Evolutionary conservation across 1,140 invertebrate species (phyloP).

Genomic region (Drosophila pectinifera): DNA sequence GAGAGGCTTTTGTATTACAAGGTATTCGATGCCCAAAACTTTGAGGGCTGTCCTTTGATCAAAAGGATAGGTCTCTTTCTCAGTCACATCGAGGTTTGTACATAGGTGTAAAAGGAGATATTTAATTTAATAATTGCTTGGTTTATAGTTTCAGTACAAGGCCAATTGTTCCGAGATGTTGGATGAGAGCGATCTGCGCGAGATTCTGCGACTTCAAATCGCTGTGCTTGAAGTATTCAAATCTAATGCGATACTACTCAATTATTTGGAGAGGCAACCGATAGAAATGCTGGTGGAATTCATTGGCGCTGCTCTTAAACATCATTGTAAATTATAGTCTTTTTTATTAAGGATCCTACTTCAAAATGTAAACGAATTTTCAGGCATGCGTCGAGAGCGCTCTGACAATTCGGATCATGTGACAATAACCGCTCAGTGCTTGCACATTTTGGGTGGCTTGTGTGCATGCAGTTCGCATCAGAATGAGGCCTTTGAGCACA

Average conservation of each 20-base stretch:
- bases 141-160: slow-evolving; percentile 59
- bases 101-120: neutral
- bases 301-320: slow-evolving; percentile 43
- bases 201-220: slow-evolving; percentile 56
- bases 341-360: neutral
- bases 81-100: slow-evolving; percentile 65
- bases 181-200: slow-evolving; percentile 48
- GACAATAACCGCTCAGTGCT: slow-evolving; percentile 27
- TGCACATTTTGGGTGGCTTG: slow-evolving; percentile 60
- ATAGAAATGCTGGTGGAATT: slow-evolving; percentile 74
- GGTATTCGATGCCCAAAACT: slow-evolving; percentile 60
- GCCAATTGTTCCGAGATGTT: slow-evolving; percentile 19
- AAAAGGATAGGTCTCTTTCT: slow-evolving; percentile 77
- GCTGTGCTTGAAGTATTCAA: slow-evolving; percentile 58
- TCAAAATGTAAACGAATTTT: neutral
- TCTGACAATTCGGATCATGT: slow-evolving; percentile 13
- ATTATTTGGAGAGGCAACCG: slow-evolving; percentile 69
- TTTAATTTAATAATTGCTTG: neutral
- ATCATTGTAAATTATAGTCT: slow-evolving; percentile 41
- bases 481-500: slow-evolving; percentile 54
- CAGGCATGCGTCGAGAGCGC: slow-evolving; percentile 41
- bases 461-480: slow-evolving; percentile 61
- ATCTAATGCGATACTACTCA: slow-evolving; percentile 39
- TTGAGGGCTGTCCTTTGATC: slow-evolving; percentile 65
- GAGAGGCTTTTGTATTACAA: slow-evolving; percentile 71